Evolutionary conservation across 2,888 invertebrate species (phyloP), one percentile per base, ranked within the genome.

Genomic region (Phaonia tiefii): DNA sequence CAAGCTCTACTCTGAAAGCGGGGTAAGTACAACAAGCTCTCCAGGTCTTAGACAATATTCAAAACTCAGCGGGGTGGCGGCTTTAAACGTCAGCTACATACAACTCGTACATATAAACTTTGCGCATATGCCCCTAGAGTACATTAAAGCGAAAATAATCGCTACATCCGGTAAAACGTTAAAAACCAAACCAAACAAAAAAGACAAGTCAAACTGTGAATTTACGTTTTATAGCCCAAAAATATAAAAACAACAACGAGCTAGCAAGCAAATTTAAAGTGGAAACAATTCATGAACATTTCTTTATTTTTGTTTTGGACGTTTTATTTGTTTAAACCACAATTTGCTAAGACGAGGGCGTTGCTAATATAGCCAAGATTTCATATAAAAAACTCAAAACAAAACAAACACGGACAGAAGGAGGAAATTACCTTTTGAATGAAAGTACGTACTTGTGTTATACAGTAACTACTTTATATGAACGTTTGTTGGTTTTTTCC

Each of bases 81-180:
- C n/a, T n/a, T n/a, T n/a, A n/a, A n/a, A n/a, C n/a, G n/a, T 73
- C 44, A 63, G 15, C n/a, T 22, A 26, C 25, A n/a, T n/a, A n/a
- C n/a, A 31, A n/a, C 10, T 49, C 25, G n/a, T 46, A 15, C 13
- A 31, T n/a, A n/a, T n/a, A n/a, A n/a, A n/a, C n/a, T n/a, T 54
- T 69, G 20, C 20, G 37, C 58, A 58, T 58, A 58, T n/a, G 31
- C 31, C 51, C n/a, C n/a, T 66, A 65, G 72, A 72, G 26, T 73
- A 75, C 65, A 83, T 82, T 78, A 83, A 82, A 66, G 76, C 69
- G 79, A 79, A 84, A 83, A 83, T 83, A 84, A 83, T 79, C 80
- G 82, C 76, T 60, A 78, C 74, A 82, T 84, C 84, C 84, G 80
- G 20, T 54, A 65, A 77, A 76, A 69, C 37, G 60, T 26, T 60